These are phyloP conservation scores for Ameiurus melas DNA, from an alignment of 2,113 vertebrate genomes.

Conservation along the genomic window DNA sequence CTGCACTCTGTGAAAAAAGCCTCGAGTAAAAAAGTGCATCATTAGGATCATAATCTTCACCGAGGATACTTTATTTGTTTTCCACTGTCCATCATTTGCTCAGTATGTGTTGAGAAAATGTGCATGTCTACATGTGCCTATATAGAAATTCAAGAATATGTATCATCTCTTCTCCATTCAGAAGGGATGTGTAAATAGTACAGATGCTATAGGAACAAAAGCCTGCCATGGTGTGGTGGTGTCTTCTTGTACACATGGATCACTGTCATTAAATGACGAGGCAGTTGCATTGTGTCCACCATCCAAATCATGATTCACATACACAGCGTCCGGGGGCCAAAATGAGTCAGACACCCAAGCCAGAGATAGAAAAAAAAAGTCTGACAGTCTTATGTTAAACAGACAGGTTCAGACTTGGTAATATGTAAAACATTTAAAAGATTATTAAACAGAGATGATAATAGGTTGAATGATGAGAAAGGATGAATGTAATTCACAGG, in stretches of 20 bases:
- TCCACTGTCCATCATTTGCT: background rate
- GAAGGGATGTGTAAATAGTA: background rate
- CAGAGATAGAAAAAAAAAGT: background rate
- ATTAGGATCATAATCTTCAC: slow-evolving; percentile 26
- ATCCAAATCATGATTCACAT: background rate
- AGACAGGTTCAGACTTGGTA: background rate
- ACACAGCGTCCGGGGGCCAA: background rate
- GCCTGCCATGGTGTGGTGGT: background rate
- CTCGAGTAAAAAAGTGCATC: slow-evolving; percentile 28
- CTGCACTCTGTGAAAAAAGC: background rate
- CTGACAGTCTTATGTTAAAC: background rate
- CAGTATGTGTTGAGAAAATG: background rate
- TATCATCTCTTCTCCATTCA: background rate
- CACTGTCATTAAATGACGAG: background rate
- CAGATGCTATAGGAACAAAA: background rate
- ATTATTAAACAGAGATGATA: background rate
- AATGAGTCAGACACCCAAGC: background rate
- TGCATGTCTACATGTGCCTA: background rate
- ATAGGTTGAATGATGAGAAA: background rate
- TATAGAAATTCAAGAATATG: background rate
- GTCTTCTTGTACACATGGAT: background rate
- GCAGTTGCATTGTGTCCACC: background rate
- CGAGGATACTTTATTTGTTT: slow-evolving; percentile 12
- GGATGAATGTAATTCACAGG: background rate
- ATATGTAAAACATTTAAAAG: background rate